Evolutionary conservation across 2,797 vertebrate species (phyloP), one percentile per base, ranked within the genome.

Genomic region (Echiichthys vipera): DNA sequence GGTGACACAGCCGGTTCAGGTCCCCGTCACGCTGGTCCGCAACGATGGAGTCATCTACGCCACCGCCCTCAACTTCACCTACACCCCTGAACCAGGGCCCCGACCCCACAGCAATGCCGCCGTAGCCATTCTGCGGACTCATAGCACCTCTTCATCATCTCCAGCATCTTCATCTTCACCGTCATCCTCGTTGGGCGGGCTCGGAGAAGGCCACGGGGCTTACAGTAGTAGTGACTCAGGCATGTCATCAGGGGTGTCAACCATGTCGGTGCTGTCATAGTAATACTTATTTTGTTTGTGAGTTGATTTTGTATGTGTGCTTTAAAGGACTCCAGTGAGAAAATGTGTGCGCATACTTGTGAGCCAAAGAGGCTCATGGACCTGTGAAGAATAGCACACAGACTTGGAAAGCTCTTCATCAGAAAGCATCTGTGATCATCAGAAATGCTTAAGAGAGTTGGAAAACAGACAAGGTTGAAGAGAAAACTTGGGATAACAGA

Each of bases 1-100:
- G 98, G 98, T 99, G 72, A 95, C 97, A 34, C 98, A 99, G 87
- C 97, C 98, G 14, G 98, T 99, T 59, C 98, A 99, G 91, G 98
- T 99, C 56, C 98, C 98, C 15, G 98, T 99, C 86, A 97, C 97
- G 58, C 95, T 99, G 91, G 98, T 99, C 77, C 97, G 98, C 71
- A 98, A 96, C 0, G 98, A 99, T 68, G 98, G 98, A 63, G 96
- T 99, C 67, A 99, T 99, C 92, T 99, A 99, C 74, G 95, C 98
- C 89, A 99, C 98, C 47, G 97, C 97, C 86, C 96, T 99, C 92
- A 99, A 98, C 82, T 99, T 99, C 78, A 99, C 98, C 5, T 99
- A 99, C 94, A 99, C 98, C 1, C 98, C 98, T 0, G 98, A 99
- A 78, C 98, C 98, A 0, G 98, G 98, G 55, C 98, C 98, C 0